Conservation (phyloP, 2,797 vertebrate species). For the Pangasius macronema region DNA sequence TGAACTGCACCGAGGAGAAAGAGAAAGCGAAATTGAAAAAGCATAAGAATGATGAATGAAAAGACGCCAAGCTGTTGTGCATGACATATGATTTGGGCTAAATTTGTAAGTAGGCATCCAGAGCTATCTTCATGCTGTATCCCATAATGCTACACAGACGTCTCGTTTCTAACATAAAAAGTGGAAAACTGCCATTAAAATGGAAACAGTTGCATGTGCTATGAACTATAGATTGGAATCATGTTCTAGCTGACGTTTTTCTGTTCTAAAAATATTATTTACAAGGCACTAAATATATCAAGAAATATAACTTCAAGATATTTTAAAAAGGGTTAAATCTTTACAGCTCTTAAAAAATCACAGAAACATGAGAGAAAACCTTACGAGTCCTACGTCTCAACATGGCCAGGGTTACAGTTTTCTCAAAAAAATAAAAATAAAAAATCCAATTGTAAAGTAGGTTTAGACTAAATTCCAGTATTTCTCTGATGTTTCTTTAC, state of each 20-base stretch:
- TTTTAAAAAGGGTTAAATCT: no score
- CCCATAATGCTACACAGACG: background rate
- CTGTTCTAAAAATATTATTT: no score
- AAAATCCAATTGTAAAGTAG: background rate
- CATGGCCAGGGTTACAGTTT: background rate
- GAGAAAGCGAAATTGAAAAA: slow-evolving; percentile 26
- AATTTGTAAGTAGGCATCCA: background rate
- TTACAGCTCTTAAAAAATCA: no score
- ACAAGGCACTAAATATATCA: no score
- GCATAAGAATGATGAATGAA: background rate
- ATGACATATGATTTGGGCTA: background rate
- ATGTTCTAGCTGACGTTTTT: no score
- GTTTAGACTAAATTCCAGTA: background rate
- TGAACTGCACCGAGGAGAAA: slow-evolving; percentile 72
- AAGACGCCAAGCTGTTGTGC: background rate
- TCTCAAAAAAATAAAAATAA: background rate
- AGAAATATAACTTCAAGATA: no score
- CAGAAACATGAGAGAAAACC: no score
- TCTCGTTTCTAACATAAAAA: background rate
- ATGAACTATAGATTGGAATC: no score
- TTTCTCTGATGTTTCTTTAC: background rate
- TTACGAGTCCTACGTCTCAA: background rate
- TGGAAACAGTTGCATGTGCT: no score
- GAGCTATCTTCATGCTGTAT: background rate
- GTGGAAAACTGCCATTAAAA: no score